Percentiles rank a stretch among this genome's conserved stretches.
Conservation (phyloP, 2,113 vertebrate genomes). For the Alligator sinensis region DNA sequence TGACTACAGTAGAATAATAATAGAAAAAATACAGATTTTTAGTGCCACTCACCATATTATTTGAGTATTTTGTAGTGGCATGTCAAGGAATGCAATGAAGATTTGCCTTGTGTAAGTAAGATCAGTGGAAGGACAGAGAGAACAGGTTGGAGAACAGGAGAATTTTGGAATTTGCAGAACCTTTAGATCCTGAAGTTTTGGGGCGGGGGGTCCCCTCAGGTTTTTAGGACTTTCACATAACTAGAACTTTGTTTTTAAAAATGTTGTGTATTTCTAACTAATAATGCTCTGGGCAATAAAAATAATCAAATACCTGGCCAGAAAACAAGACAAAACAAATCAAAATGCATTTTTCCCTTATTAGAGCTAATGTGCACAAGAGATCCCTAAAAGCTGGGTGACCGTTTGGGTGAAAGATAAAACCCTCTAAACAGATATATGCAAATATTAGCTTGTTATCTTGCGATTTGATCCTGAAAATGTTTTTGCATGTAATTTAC, state of each 20-base stretch:
- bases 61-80: neutral
- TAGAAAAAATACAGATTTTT: neutral
- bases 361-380: neutral
- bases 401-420: neutral
- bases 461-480: neutral
- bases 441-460: neutral
- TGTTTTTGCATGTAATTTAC: neutral
- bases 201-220: no score
- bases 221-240: neutral
- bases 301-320: neutral
- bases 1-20: neutral
- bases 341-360: neutral
- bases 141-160: neutral
- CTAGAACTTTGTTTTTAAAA: neutral
- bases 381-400: neutral
- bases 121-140: neutral
- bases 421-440: neutral
- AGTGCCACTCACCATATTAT: neutral
- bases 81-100: neutral
- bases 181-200: neutral
- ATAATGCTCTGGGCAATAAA: neutral
- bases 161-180: neutral
- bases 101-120: neutral
- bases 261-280: neutral
- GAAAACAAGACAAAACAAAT: neutral